Percentiles rank a stretch among this genome's conserved stretches.
phyloP scores from a whole-genome alignment of 2,888 invertebrate species.

The Lysandra bellargus region DNA sequence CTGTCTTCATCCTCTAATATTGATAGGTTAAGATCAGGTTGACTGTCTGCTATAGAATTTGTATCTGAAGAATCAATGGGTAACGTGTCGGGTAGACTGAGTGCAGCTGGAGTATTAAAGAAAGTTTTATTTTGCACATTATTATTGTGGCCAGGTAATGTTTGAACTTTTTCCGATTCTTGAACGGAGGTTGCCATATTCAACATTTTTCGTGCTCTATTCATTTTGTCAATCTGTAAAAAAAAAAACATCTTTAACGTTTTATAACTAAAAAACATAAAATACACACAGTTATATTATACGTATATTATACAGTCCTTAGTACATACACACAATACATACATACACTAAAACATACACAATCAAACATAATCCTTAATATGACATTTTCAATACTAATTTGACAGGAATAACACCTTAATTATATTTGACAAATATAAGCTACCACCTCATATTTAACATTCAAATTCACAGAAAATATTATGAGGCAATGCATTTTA shows the following conservation, averaged over 20 bases:
- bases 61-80: constrained; percentile 18
- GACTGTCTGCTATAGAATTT: constrained; percentile 36
- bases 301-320: constrained; percentile 27
- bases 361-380: constrained; percentile 22
- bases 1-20: constrained; percentile 36
- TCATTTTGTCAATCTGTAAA: too few species aligned
- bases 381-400: constrained; percentile 32
- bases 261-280: constrained; percentile 33
- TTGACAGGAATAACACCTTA: constrained; percentile 32
- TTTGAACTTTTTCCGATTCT: too few species aligned
- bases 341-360: constrained; percentile 31
- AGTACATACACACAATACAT: not conserved
- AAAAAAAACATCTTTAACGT: constrained; percentile 19
- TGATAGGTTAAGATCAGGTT: constrained; percentile 35
- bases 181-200: too few species aligned
- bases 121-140: too few species aligned
- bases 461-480: constrained; percentile 32
- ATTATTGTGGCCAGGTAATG: too few species aligned
- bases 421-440: too few species aligned
- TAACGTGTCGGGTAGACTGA: too few species aligned
- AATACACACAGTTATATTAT: constrained; percentile 13
- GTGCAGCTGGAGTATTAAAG: too few species aligned
- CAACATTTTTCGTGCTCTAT: too few species aligned
- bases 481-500: constrained; percentile 31
- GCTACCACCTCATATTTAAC: too few species aligned